These are phyloP conservation scores for Megaceryle alcyon DNA, from an alignment of 2,797 vertebrate species.

Conservation along the genomic window DNA sequence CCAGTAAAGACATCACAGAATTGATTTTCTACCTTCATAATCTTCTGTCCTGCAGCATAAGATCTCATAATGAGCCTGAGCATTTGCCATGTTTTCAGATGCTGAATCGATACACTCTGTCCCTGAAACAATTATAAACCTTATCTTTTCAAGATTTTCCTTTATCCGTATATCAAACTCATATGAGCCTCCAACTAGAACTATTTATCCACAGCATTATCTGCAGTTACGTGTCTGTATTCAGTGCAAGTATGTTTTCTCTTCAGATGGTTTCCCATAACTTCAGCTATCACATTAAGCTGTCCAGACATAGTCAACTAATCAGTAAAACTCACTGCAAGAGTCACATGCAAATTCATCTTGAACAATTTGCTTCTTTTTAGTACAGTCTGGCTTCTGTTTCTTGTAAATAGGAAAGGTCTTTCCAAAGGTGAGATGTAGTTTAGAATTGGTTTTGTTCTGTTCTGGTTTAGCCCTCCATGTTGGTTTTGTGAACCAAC, in stretches of 20 bases:
- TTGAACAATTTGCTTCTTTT: neutral
- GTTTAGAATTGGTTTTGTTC: neutral
- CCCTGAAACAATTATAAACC: conserved; percentile 29
- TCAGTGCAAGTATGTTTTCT: neutral
- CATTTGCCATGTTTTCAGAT: neutral
- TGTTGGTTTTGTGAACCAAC: neutral
- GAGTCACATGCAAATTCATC: neutral
- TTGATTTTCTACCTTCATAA: conserved; percentile 37
- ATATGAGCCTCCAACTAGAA: neutral
- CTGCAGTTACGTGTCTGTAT: neutral
- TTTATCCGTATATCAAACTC: conserved; percentile 13
- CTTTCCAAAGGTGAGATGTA: neutral
- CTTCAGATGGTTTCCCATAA: neutral
- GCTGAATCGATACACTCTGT: conserved; percentile 1
- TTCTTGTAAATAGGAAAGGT: neutral
- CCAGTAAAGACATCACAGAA: neutral
- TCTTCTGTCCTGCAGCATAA: conserved; percentile 16
- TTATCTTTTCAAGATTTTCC: conserved; percentile 7
- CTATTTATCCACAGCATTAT: neutral
- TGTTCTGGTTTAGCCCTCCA: neutral
- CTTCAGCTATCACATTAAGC: neutral
- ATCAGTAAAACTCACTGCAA: neutral
- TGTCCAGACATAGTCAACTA: neutral
- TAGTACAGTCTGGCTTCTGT: neutral
- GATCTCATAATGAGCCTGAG: conserved; percentile 15